phyloP scores from a whole-genome alignment of 2,113 vertebrate genomes.

The Thalassarche chlororhynchos region DNA sequence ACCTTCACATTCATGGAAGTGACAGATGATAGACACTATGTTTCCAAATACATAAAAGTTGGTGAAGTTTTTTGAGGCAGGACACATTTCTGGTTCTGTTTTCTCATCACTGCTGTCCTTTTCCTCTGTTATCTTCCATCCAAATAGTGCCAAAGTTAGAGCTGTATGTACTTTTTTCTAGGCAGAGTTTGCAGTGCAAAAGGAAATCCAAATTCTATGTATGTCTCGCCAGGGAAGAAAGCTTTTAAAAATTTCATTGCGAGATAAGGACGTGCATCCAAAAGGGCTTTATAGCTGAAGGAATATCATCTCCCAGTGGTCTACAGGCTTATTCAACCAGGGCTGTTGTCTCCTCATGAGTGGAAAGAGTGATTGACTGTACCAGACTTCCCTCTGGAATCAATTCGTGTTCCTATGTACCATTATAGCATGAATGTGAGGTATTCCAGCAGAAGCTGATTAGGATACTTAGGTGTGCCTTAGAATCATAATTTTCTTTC shows the following conservation, averaged over 20 bases:
- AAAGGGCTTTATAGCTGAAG: conserved; percentile 51
- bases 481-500: conserved; percentile 29
- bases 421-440: neutral
- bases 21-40: neutral
- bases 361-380: conserved; percentile 14
- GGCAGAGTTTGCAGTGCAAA: neutral
- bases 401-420: neutral
- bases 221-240: neutral
- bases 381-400: neutral
- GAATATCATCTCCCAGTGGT: conserved; percentile 16
- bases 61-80: neutral
- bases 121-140: neutral
- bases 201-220: conserved; percentile 26
- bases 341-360: conserved; percentile 12
- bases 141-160: neutral
- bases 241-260: conserved; percentile 51
- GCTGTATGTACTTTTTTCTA: neutral
- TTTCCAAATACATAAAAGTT: neutral
- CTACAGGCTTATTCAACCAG: conserved; percentile 32
- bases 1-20: neutral
- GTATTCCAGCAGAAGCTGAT: conserved; percentile 9
- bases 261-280: conserved; percentile 13
- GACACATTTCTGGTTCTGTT: neutral
- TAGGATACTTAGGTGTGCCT: neutral
- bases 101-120: neutral